phyloP scores from a whole-genome alignment of 1,140 invertebrate species.

The Rhopalosiphum padi region DNA sequence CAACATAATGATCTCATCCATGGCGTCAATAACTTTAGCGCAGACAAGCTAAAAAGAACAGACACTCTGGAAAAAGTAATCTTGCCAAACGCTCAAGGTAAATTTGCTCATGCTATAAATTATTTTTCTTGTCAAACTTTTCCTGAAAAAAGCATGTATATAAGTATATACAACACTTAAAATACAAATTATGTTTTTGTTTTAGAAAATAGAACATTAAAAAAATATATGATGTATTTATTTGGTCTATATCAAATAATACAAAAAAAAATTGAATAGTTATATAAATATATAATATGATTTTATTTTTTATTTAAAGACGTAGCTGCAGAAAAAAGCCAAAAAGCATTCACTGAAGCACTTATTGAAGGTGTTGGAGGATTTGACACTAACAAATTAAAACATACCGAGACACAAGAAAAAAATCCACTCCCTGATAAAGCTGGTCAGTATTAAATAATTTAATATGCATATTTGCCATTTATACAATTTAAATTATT shows the following conservation, averaged over 20 bases:
- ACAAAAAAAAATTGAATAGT: background rate
- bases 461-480: background rate
- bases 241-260: background rate
- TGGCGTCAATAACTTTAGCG: slow-evolving; percentile 76
- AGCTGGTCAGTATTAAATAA: slow-evolving; percentile 76
- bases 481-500: background rate
- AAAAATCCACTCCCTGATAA: slow-evolving; percentile 94
- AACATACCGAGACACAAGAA: slow-evolving; percentile 91
- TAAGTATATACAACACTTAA: background rate
- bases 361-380: slow-evolving; percentile 84
- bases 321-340: slow-evolving; percentile 84
- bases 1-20: slow-evolving; percentile 77
- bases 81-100: slow-evolving; percentile 81
- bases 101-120: slow-evolving; percentile 56
- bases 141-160: background rate
- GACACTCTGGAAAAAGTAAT: slow-evolving; percentile 81
- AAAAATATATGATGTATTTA: background rate
- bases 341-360: slow-evolving; percentile 82
- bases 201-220: background rate
- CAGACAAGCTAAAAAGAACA: slow-evolving; percentile 75
- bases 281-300: background rate
- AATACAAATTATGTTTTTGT: background rate
- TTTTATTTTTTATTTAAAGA: slow-evolving; percentile 68
- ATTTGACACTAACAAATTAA: slow-evolving; percentile 82
- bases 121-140: background rate